Base-by-base conservation (phyloP, 2,888 invertebrate species). In the Iphiclides podalirius region DNA sequence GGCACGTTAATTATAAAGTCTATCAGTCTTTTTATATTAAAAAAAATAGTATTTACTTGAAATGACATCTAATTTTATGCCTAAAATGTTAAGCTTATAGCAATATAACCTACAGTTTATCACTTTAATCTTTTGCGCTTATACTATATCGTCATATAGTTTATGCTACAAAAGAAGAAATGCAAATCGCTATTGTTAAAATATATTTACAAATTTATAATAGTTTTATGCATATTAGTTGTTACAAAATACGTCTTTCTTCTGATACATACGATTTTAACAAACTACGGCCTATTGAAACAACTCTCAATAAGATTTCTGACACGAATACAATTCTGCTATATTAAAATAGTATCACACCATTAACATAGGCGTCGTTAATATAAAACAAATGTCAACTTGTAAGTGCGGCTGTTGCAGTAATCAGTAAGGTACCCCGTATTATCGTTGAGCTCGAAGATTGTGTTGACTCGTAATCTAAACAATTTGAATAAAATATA, bases 381-480 rank as follows among this genome's bases (percentile, higher is more conserved):
- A 36, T 8, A 12, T 13, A 12, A 13, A 37, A 62, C 17, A 36
- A 52, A 50, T 72, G 82, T 87, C 87, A 87, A 74, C 87, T 86
- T 54, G 79, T 55, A 28, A 82, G 43, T 9, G 70, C 53, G 17
- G 73, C 62, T 47, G 66, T 67, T 7, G 76, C 26, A 31, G 68
- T 63, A 59, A 69, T 57, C 58, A 76, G 61, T 31, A 70, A 53
- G 16, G 62, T 55, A 28, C 67, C 64, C 16, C 63, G 65, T 17
- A 61, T 55, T 44, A 61, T 59, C 17, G 66, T 50, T 12, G 78
- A 72, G 20, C 72, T 66, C 4, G 87, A 85, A 44, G 85, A 77
- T 59, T 85, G 86, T 8, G 86, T 83, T 28, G 86, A 83, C 69
- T 86, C 87, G 66, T 85, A 87, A 77, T 86, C 87, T 82, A 70